Percentiles rank a stretch among this genome's conserved stretches.
These are phyloP conservation scores for Lithobates pipiens DNA, from an alignment of 2,797 vertebrate genomes.

Conservation along the genomic window DNA sequence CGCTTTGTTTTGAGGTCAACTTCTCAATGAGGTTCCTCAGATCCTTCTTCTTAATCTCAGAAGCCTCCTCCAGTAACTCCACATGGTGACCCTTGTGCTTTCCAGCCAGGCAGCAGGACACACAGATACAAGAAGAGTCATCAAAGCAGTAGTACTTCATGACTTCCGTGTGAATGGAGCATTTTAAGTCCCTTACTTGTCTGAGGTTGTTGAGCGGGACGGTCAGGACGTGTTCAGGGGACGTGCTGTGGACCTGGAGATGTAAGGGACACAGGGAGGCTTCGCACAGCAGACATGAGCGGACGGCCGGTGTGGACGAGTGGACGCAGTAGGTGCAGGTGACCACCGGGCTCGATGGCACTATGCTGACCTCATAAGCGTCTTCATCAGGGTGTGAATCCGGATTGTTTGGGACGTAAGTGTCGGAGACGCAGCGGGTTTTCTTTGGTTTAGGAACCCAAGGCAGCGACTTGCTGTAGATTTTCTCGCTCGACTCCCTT, in stretches of 20 bases:
- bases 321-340: conserved; percentile 70
- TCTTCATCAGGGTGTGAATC: not conserved
- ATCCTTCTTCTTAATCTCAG: conserved; percentile 72
- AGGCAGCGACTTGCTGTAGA: not conserved
- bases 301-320: conserved; percentile 62
- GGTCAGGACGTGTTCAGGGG: conserved; percentile 67
- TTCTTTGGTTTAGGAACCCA: accelerated
- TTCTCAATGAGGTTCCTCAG: conserved; percentile 63
- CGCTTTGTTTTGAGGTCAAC: conserved; percentile 44
- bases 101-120: conserved; percentile 69
- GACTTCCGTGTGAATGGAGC: conserved; percentile 64
- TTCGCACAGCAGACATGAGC: conserved; percentile 74
- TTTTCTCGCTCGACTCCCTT: accelerated
- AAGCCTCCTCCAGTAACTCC: conserved; percentile 62
- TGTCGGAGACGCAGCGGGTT: not conserved
- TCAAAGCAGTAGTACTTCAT: conserved; percentile 75
- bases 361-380: no score
- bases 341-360: conserved; percentile 3
- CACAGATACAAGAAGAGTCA: conserved; percentile 72
- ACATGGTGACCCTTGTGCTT: conserved; percentile 73
- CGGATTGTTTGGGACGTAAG: not conserved
- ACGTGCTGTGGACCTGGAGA: conserved; percentile 72
- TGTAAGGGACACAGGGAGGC: conserved; percentile 74
- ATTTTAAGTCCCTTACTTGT: conserved; percentile 53
- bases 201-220: conserved; percentile 55